Evolutionary conservation across 2,797 vertebrate genomes (phyloP), one percentile per base, ranked within the genome.

Genomic region (Cheirogaleus major): DNA sequence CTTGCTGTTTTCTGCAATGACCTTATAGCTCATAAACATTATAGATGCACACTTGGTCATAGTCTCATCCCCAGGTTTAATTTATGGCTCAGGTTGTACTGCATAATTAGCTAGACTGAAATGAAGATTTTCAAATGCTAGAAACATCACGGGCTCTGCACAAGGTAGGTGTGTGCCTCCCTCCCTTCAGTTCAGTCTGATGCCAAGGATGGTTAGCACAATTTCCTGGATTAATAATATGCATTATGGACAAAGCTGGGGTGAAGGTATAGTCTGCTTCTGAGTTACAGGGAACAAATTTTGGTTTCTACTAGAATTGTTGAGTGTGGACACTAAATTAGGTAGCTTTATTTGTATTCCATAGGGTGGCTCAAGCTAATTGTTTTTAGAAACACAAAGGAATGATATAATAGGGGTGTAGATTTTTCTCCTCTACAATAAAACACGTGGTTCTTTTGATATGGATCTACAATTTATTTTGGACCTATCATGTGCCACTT

Each of bases 21-120:
- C 97, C 98, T 97, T 96, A 93, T 2, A 75, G 86, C 98, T 97
- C 97, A 92, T 95, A 96, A 98, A 97, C 80, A 50, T 94, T 88
- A 92, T 32, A 59, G 96, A 96, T 48, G 52, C 82, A 73, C 38
- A 50, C 89, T 69, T 79, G 35, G 97, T 95, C 97, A 96, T 52
- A 57, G 92, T 86, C 95, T 95, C 93, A 59, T 92, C 81, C 12
- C 48, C 22, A 65, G 50, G 84, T 96, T 96, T 96, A 97, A 97
- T 97, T 97, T 95, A 95, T 23, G 32, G 96, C 3, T 13, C 92
- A 92, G 93, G 93, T 92, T 95, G 67, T 86, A 48, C 59, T 59
- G 48, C 52, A 95, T 95, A 97, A 97, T 93, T 93, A 98, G 95
- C 72, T 63, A 43, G 85, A 84, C 69, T 22, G 84, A 89, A 94